These are phyloP conservation scores for Vidua macroura DNA, from an alignment of 2,113 vertebrate genomes.

Conservation along the genomic window DNA sequence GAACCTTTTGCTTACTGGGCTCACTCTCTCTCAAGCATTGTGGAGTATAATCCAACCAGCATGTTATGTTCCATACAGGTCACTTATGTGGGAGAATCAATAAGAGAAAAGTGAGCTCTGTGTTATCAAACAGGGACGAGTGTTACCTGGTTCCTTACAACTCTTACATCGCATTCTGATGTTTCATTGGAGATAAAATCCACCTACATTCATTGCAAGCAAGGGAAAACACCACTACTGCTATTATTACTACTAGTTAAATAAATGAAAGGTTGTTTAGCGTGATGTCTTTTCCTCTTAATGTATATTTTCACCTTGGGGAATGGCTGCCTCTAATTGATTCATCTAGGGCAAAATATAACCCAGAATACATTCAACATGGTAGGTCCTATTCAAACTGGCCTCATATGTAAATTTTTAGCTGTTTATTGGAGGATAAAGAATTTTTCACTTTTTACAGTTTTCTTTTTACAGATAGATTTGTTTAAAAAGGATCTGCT, in stretches of 20 bases:
- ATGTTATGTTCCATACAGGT: constrained; percentile 13
- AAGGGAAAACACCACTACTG: not conserved
- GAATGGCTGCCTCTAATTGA: constrained; percentile 27
- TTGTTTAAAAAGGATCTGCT: not conserved
- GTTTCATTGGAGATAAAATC: constrained; percentile 7
- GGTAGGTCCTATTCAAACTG: constrained; percentile 8
- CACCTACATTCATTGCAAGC: not conserved
- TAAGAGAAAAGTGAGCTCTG: constrained; percentile 13
- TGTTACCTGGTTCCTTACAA: constrained; percentile 19
- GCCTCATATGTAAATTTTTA: constrained; percentile 26
- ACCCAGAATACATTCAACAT: constrained; percentile 16
- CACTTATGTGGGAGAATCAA: constrained; percentile 45
- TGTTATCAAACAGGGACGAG: constrained; percentile 11
- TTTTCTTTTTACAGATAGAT: constrained; percentile 20
- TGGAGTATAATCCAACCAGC: constrained; percentile 30
- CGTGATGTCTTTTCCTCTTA: constrained; percentile 18
- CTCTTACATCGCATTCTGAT: not conserved
- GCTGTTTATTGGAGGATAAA: constrained; percentile 29
- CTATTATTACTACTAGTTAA: not conserved
- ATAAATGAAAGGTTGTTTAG: constrained; percentile 6
- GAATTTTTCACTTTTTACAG: not conserved
- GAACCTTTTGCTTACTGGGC: constrained; percentile 25
- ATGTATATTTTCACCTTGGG: constrained; percentile 56
- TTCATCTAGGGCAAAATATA: constrained; percentile 51
- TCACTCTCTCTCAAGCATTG: not conserved